Base-by-base conservation (phyloP, 2,888 invertebrate genomes). In the Drosophila birchii region DNA sequence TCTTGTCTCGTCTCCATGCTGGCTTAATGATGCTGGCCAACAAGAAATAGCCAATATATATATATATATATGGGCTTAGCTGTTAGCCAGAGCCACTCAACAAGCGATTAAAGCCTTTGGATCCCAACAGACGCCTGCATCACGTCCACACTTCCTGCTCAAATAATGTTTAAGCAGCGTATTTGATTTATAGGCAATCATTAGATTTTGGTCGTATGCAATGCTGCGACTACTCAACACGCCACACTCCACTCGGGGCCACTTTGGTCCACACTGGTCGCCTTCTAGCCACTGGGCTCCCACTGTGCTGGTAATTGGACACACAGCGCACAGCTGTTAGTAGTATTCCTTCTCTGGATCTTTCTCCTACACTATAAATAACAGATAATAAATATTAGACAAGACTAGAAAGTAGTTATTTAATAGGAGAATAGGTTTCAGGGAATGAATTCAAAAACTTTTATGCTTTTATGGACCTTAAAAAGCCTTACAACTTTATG, bases 181-280 rank as follows among this genome's bases (percentile, higher is more conserved):
- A 82, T 90, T 88, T 88, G 88, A 88, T 90, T 89, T 88, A 90
- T 90, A 84, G 89, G 59, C 84, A 90, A 90, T 90, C 90, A 90
- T 88, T 88, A 90, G 90, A 82, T 84, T 90, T 80, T 69, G 81
- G 74, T 88, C 83, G 74, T 78, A 88, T 69, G 86, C 82, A 80
- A 67, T 75, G 72, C 58, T 69, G 54, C 26, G 76, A 51, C 78
- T 39, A 38, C 62, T 36, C 61, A 26, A 70, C 39, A 62, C 64
- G 58, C 53, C 58, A 58, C 55, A 55, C 59, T 57, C 60, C 64
- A 56, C 45, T 56, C 49, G 45, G 56, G 56, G 53, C 69, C 64
- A 66, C 68, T 64, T 49, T 32, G n/a, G 32, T 32, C 64, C 63
- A 64, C 64, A 44, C 64, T 44, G 51, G 69, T 23, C 51, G 51